A percentile compares a stretch with the other conserved stretches of the same genome.
phyloP scores from a whole-genome alignment of 2,797 vertebrate species.

The Jordanella pulchra region DNA sequence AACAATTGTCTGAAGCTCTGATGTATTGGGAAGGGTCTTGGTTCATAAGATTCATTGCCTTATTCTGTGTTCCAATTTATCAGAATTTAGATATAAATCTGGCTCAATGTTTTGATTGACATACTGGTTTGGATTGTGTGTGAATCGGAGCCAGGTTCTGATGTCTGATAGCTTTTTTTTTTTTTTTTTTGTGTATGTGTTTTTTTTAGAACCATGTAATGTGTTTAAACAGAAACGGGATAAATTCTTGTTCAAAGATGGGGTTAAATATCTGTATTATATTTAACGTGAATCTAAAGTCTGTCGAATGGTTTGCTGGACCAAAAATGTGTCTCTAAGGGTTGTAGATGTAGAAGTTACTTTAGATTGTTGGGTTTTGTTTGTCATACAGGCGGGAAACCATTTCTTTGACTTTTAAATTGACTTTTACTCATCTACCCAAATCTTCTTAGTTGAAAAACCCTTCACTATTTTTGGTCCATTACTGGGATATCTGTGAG shows the following conservation, averaged over 20 bases:
- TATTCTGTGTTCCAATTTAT: conserved; percentile 23
- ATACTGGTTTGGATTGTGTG: conserved; percentile 27
- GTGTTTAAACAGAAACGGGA: conserved; percentile 31
- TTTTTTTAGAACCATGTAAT: conserved; percentile 31
- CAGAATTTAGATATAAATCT: conserved; percentile 47
- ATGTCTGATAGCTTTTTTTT: conserved; percentile 20
- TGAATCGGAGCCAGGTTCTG: conserved; percentile 11
- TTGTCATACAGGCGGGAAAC: conserved; percentile 11
- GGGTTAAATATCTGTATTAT: conserved; percentile 28
- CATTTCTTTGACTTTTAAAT: conserved; percentile 5
- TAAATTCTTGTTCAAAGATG: conserved; percentile 34
- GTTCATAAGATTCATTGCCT: conserved; percentile 32
- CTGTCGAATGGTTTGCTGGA: conserved; percentile 63
- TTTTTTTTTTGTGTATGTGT: too few relatives aligned
- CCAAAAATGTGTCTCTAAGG: conserved; percentile 62
- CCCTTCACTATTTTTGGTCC: conserved; percentile 11
- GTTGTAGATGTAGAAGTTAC: conserved; percentile 28
- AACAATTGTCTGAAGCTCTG: conserved; percentile 35
- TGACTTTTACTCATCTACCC: conserved; percentile 12
- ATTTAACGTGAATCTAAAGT: conserved; percentile 45
- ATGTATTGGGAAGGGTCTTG: conserved; percentile 13
- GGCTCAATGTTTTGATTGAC: conserved; percentile 38
- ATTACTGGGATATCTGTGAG: conserved; percentile 25
- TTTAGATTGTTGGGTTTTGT: conserved; percentile 19
- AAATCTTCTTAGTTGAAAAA: conserved; percentile 1